phyloP scores from a whole-genome alignment of 2,888 invertebrate genomes.

The Drosophila aldrichi region DNA sequence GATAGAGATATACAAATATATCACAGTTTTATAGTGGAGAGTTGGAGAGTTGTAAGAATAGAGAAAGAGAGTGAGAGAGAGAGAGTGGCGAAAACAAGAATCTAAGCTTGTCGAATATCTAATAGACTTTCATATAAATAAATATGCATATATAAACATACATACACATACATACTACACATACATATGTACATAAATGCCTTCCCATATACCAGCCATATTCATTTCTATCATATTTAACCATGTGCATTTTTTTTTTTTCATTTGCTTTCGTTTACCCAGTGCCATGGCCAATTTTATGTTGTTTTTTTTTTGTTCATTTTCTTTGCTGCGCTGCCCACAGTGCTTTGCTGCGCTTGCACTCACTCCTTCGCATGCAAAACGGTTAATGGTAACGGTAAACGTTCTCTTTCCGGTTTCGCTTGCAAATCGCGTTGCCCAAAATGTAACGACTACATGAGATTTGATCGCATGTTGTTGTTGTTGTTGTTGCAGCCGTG shows the following conservation, averaged over 20 bases:
- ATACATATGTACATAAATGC: too few relatives aligned
- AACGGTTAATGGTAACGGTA: conserved; percentile 38
- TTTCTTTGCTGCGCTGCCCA: conserved; percentile 22
- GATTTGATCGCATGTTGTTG: conserved; percentile 61
- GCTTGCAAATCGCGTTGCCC: conserved; percentile 58
- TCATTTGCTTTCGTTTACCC: not conserved
- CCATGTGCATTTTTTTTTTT: not conserved
- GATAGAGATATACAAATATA: not conserved
- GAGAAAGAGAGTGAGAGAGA: not conserved
- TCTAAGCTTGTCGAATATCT: too few relatives aligned
- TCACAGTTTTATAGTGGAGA: conserved; percentile 11
- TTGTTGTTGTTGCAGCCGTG: conserved; percentile 53
- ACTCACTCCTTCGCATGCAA: conserved; percentile 37
- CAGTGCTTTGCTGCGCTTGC: conserved; percentile 16
- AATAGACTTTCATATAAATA: too few relatives aligned
- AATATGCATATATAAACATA: too few relatives aligned
- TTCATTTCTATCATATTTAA: too few relatives aligned
- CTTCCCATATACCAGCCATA: too few relatives aligned
- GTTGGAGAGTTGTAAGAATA: too few relatives aligned
- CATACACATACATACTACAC: too few relatives aligned
- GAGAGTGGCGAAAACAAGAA: not conserved
- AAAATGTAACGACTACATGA: conserved; percentile 58
- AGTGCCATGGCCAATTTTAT: not conserved
- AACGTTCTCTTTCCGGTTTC: conserved; percentile 65
- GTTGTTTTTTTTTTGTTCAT: not conserved